These are phyloP conservation scores for Lepidotrigona ventralis DNA, from an alignment of 1,140 invertebrate species.

Conservation along the genomic window DNA sequence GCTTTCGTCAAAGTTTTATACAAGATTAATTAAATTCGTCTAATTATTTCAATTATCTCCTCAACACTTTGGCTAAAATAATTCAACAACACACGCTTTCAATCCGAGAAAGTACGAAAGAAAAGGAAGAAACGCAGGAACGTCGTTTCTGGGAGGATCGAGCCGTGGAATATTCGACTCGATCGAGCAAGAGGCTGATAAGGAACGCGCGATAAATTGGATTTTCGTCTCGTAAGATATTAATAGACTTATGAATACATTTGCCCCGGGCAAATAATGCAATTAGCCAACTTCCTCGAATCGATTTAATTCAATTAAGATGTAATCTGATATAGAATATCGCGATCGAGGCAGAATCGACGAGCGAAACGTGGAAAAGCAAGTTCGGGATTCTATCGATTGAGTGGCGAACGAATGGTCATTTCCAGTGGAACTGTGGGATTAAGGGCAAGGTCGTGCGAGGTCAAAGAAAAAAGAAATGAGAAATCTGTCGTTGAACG, in stretches of 20 bases:
- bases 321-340: conserved; percentile 42
- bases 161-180: background rate
- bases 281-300: conserved; percentile 32
- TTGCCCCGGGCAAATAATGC: conserved; percentile 13
- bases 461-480: background rate
- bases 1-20: too few relatives aligned
- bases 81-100: too few relatives aligned
- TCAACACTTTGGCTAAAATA: too few relatives aligned
- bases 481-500: too few relatives aligned
- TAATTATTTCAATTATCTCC: too few relatives aligned
- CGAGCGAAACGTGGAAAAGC: conserved; percentile 6
- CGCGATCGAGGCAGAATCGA: conserved; percentile 26
- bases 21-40: too few relatives aligned
- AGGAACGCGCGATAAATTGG: background rate
- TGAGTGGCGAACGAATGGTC: conserved; percentile 15
- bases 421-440: conserved; percentile 13
- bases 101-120: too few relatives aligned
- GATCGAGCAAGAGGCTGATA: background rate
- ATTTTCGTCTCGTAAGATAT: background rate
- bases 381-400: conserved; percentile 24
- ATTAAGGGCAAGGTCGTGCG: conserved; percentile 32
- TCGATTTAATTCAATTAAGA: conserved; percentile 40
- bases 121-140: too few relatives aligned
- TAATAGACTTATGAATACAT: conserved; percentile 32
- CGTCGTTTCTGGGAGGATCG: too few relatives aligned